These are phyloP conservation scores for Epistrophella euchroma DNA, from an alignment of 2,888 invertebrate species.

Conservation along the genomic window DNA sequence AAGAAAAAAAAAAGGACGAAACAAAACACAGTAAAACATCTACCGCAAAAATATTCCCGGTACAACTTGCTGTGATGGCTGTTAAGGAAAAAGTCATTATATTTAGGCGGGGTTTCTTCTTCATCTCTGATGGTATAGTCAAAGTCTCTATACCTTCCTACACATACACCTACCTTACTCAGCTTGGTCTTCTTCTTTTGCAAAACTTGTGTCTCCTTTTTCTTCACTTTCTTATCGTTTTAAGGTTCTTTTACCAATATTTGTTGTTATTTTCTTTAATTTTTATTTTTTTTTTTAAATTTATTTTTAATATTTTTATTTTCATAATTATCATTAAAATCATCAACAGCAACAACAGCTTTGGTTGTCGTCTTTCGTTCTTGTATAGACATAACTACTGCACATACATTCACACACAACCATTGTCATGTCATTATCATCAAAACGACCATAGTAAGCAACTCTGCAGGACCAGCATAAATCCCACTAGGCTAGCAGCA, in stretches of 20 bases:
- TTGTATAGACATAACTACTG: conserved; percentile 6
- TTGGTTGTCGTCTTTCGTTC: conserved; percentile 33
- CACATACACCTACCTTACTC: not conserved
- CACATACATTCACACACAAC: conserved; percentile 16
- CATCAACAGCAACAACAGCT: conserved; percentile 60
- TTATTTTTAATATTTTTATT: conserved; percentile 35
- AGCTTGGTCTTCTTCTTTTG: conserved; percentile 33
- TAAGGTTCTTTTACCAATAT: conserved; percentile 36
- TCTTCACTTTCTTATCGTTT: conserved; percentile 24
- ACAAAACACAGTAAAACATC: conserved; percentile 50
- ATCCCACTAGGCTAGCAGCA: conserved; percentile 45
- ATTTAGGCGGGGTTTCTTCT: conserved; percentile 71
- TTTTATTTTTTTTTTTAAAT: not conserved
- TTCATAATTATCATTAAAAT: conserved; percentile 68
- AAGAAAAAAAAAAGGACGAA: conserved; percentile 20
- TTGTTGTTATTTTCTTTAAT: conserved; percentile 4
- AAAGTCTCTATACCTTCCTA: not conserved
- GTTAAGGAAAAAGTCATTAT: conserved; percentile 66
- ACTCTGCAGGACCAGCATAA: conserved; percentile 23
- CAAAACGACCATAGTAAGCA: conserved; percentile 46
- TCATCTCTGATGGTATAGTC: conserved; percentile 16
- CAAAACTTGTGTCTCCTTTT: conserved; percentile 36
- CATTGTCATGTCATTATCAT: conserved; percentile 38
- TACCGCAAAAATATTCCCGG: conserved; percentile 67
- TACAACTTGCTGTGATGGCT: conserved; percentile 47